Evolutionary conservation across 2,888 invertebrate genomes (phyloP), one percentile per base, ranked within the genome.

Genomic region (Catocala fraxini): DNA sequence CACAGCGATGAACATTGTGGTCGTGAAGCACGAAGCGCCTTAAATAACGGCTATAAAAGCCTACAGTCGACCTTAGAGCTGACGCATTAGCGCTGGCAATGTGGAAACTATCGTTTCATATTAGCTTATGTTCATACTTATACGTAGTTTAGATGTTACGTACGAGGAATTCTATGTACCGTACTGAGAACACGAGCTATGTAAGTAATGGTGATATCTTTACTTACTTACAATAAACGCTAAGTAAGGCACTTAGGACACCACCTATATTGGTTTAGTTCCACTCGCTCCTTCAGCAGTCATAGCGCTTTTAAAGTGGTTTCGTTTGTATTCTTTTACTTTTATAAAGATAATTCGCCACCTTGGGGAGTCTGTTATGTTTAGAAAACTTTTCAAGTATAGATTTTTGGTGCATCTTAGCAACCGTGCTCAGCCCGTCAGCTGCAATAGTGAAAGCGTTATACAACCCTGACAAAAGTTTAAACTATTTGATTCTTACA

Each of bases 1-100:
- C 56, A 63, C 48, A 57, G 64, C 56, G 51, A 68, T 75, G 62
- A 61, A 75, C 72, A 73, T 65, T 63, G 67, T 61, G 62, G 71
- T 77, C 77, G 75, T 75, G 72, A 58, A 75, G 66, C 70, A 74
- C 73, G 69, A 75, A 79, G 59, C 69, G 63, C 67, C 63, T 71
- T 75, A 72, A 73, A 77, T 77, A 80, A 71, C 60, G 63, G 52
- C 61, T 69, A 73, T 74, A 70, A 74, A 61, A 73, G 65, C 70
- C 71, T 69, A 67, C 65, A 71, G 59, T 66, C 63, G 66, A 73
- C 67, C 64, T 68, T 68, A 69, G 54, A 63, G 56, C 65, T 72
- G 63, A 79, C 70, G 63, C 65, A 74, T 72, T 70, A 71, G 54
- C 69, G 59, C 59, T 53, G 58, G 56, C 48, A 56, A 46, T 64